phyloP scores from a whole-genome alignment of 2,113 vertebrate genomes.

The Mus musculus region DNA sequence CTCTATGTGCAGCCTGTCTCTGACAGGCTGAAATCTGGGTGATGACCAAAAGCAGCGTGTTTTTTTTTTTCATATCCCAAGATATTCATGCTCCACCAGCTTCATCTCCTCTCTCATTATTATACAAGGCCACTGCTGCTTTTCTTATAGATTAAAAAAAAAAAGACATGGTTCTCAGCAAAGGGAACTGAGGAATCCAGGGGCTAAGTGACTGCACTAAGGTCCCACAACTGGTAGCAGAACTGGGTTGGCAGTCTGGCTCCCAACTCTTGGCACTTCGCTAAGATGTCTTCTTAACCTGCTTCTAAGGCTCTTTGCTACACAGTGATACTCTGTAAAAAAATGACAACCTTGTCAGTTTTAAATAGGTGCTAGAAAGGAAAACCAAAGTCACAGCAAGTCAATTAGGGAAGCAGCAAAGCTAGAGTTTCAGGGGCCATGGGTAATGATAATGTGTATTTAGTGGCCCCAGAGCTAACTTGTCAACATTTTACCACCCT shows the following conservation, averaged over 20 bases:
- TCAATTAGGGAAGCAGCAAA: slow-evolving; percentile 49
- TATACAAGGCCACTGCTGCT: not conserved
- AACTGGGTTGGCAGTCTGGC: not conserved
- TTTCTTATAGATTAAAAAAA: not conserved
- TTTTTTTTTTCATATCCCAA: not conserved
- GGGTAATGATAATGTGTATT: slow-evolving; percentile 21
- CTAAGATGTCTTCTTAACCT: slow-evolving; percentile 32
- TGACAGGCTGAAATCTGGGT: slow-evolving; percentile 16
- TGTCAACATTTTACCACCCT: slow-evolving; percentile 47
- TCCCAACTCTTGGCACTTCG: slow-evolving; percentile 44
- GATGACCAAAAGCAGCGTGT: not conserved
- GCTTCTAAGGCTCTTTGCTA: slow-evolving; percentile 20
- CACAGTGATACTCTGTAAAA: not conserved
- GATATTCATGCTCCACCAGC: not conserved
- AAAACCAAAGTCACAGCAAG: slow-evolving; percentile 43
- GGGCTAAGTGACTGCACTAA: slow-evolving; percentile 21
- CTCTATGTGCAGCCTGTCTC: not conserved
- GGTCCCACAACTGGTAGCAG: not conserved
- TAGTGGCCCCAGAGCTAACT: not conserved
- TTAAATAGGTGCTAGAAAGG: slow-evolving; percentile 26
- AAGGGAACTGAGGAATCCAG: slow-evolving; percentile 15
- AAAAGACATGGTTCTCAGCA: not conserved
- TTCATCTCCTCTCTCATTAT: slow-evolving; percentile 56
- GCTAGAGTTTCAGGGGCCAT: slow-evolving; percentile 2
- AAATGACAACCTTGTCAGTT: slow-evolving; percentile 42